These are phyloP conservation scores for Trileptium ribeirensis DNA, from an alignment of 2,888 invertebrate genomes.

Conservation along the genomic window DNA sequence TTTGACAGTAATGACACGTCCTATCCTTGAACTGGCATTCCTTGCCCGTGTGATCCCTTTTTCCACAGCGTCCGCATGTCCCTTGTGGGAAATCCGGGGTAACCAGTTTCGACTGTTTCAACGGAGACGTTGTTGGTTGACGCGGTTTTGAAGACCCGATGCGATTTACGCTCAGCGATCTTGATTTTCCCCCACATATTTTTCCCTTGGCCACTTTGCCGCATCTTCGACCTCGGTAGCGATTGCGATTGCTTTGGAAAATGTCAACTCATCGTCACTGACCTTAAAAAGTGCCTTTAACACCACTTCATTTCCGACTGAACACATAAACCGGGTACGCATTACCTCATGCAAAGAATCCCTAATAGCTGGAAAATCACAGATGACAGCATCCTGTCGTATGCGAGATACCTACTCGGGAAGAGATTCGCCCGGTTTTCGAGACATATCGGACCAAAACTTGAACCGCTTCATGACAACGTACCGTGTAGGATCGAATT, in stretches of 20 bases:
- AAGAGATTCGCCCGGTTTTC: conserved; percentile 32
- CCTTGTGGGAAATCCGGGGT: no score
- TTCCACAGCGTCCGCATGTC: no score
- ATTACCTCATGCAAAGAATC: neutral
- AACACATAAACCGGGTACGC: conserved; percentile 22
- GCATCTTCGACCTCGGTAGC: conserved; percentile 34
- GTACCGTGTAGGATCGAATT: conserved; percentile 30
- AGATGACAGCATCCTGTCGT: conserved; percentile 31
- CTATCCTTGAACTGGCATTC: no score
- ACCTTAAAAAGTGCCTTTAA: conserved; percentile 32
- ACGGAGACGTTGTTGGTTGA: no score
- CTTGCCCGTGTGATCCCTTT: no score
- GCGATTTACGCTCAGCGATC: no score
- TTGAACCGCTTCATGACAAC: conserved; percentile 29
- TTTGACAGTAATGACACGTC: no score
- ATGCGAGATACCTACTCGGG: conserved; percentile 29
- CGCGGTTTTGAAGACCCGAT: no score
- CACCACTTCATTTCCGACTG: conserved; percentile 28
- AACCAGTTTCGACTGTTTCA: no score
- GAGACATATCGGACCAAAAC: conserved; percentile 32
- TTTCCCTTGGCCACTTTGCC: conserved; percentile 20
- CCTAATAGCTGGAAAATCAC: conserved; percentile 26
- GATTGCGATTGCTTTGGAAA: conserved; percentile 28
- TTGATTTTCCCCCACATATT: neutral
- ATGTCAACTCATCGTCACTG: conserved; percentile 30